Base-by-base conservation (phyloP, 2,888 invertebrate genomes). In the Machimus rusticus region DNA sequence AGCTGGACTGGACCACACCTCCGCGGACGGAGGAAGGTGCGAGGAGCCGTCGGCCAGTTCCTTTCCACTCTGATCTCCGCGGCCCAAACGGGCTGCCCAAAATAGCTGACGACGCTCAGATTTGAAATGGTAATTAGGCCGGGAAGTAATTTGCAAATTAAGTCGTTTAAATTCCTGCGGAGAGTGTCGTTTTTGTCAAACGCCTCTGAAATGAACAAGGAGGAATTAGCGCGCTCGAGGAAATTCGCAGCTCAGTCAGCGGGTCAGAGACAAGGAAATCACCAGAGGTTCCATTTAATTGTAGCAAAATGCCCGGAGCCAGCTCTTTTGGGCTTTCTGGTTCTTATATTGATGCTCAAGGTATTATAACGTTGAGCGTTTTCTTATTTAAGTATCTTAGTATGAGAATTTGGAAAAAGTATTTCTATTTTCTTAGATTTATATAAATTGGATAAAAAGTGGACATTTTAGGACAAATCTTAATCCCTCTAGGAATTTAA, bases 81-180 rank as follows among this genome's bases (percentile, higher is more conserved):
- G 12, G 66, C 66, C 3, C 0, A 57, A 57, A 57, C 23, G 57
- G 23, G 23, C 57, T 84, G 66, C 14, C 51, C 31, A 19, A 39
- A 74, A 57, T 37, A 84, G 66, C 66, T 39, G 84, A 84, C 84
- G 84, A 66, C 55, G 39, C 23, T 46, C 19, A 66, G 66, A 84
- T 84, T 84, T 84, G 84, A 84, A 84, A 84, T 84, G 84, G 84
- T 84, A 84, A 84, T 84, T 84, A 84, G 84, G 28, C 74, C 51
- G 19, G 23, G 43, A 39, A 84, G 74, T 84, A 84, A 66, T 84
- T 84, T 84, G 84, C 84, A 84, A 84, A 84, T 84, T 84, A 84
- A 84, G 84, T 84, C 84, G 84, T 84, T 84, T 39, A 84, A 84
- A 84, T 84, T 66, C 84, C 66, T 51, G 28, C 55, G 82, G 57